Evolutionary conservation across 2,113 vertebrate genomes (phyloP).

Genomic region (Hemiprocne comata): DNA sequence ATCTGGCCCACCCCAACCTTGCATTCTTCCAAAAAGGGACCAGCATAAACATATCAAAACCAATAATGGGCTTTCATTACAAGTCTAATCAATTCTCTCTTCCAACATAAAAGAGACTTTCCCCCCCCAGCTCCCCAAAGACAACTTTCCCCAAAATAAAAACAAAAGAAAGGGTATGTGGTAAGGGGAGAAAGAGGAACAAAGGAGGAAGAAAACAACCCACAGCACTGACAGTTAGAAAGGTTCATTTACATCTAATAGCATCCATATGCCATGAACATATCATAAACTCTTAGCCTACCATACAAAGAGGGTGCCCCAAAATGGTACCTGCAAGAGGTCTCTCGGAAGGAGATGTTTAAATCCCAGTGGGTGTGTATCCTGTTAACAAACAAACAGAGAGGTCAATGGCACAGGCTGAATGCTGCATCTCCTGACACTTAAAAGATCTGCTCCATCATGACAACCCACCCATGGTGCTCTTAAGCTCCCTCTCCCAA

Average conservation of each 20-base stretch:
- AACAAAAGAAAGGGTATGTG: not conserved
- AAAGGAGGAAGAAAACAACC: not conserved
- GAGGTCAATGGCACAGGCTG: slow-evolving; percentile 12
- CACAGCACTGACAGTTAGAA: not conserved
- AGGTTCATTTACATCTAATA: not conserved
- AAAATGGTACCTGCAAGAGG: slow-evolving; percentile 79
- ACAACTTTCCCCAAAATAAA: not conserved
- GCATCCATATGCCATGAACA: not conserved
- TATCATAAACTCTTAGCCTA: not conserved
- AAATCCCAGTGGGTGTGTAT: slow-evolving; percentile 84
- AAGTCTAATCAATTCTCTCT: not conserved
- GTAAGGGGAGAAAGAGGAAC: not conserved
- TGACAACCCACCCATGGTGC: not conserved
- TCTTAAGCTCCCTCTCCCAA: not conserved
- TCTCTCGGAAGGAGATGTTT: slow-evolving; percentile 86
- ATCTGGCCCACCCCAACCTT: not conserved
- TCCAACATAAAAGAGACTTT: not conserved
- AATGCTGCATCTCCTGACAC: not conserved
- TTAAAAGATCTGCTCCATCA: not conserved
- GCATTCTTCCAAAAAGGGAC: not conserved
- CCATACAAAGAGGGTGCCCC: slow-evolving; percentile 27
- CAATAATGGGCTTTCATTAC: not conserved
- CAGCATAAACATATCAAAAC: not conserved
- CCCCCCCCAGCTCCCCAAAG: not conserved
- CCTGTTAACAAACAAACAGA: slow-evolving; percentile 64